Evolutionary conservation across 2,797 vertebrate genomes (phyloP), one percentile per base, ranked within the genome.

Genomic region (Spinus olivaceus): DNA sequence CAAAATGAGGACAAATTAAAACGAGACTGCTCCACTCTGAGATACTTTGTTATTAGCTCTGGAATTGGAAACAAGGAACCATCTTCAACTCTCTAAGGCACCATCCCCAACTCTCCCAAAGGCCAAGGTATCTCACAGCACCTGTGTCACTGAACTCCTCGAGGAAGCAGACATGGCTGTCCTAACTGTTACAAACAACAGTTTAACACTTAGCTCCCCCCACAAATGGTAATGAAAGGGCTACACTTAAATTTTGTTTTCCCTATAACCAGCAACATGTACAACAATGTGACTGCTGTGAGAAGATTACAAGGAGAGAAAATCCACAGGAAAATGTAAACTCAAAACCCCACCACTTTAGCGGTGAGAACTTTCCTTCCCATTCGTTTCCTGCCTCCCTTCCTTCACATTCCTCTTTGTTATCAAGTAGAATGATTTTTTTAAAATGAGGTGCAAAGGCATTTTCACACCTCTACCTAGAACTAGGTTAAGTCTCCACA

Each of bases 401-500:
- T 57, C 77, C 67, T 82, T 60, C 90, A 82, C 84, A 81, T 80
- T 95, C 88, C 70, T 88, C 92, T 82, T 78, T 91, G 69, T 85
- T 95, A 84, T 16, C 5, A 28, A 79, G 47, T 49, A 51, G 47
- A 91, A 83, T 81, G 72, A 81, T 64, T 59, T 85, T 86, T 81
- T 77, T 56, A 9, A 95, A 94, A 95, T 12, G 73, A 96, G 86
- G 90, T 94, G 93, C 42, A 95, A 97, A 97, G 92, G 87, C 81
- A 96, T 95, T 97, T 95, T 95, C 92, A 96, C 91, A 94, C 96
- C 90, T 96, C 81, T 66, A 47, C 60, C 59, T 63, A 93, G 89
- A 94, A 84, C 41, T 54, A 90, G 70, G 60, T 88, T 85, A 93
- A 78, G 82, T 89, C 84, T 94, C 85, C 66, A 50, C 89, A 83